Evolutionary conservation across 2,888 invertebrate genomes (phyloP).

Genomic region (Platerodrilus igneus): DNA sequence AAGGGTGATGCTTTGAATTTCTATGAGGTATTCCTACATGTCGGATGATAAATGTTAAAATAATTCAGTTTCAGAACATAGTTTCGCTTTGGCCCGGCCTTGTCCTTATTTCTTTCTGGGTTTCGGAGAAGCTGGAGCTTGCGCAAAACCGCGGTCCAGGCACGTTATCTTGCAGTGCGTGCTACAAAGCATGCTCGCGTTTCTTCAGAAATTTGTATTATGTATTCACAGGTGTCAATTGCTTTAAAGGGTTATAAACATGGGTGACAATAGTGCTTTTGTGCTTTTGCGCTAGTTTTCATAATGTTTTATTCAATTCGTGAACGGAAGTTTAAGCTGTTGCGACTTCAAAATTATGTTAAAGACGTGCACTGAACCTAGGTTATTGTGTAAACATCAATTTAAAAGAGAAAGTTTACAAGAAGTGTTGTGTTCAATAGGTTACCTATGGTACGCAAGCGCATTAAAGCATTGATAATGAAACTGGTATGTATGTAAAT

Average conservation of each 20-base stretch:
- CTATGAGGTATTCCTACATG: too few species aligned
- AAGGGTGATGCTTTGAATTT: too few species aligned
- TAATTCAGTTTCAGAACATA: conserved; percentile 19
- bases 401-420: conserved; percentile 7
- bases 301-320: too few species aligned
- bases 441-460: conserved; percentile 35
- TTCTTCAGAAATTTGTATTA: conserved; percentile 20
- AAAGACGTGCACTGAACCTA: conserved; percentile 1
- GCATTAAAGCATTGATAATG: conserved; percentile 36
- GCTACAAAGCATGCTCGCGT: conserved; percentile 38
- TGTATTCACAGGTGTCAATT: conserved; percentile 10
- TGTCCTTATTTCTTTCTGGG: conserved; percentile 39
- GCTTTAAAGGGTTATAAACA: conserved; percentile 4
- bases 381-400: background rate
- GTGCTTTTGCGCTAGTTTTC: background rate
- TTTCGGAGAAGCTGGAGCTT: conserved; percentile 34
- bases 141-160: conserved; percentile 34
- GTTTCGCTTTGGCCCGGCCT: conserved; percentile 36
- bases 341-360: too few species aligned
- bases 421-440: conserved; percentile 17
- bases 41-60: conserved; percentile 17
- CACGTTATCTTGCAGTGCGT: conserved; percentile 42
- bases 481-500: conserved; percentile 39
- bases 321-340: too few species aligned
- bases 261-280: background rate